phyloP scores from a whole-genome alignment of 2,113 vertebrate species.

The Tamias sibiricus region DNA sequence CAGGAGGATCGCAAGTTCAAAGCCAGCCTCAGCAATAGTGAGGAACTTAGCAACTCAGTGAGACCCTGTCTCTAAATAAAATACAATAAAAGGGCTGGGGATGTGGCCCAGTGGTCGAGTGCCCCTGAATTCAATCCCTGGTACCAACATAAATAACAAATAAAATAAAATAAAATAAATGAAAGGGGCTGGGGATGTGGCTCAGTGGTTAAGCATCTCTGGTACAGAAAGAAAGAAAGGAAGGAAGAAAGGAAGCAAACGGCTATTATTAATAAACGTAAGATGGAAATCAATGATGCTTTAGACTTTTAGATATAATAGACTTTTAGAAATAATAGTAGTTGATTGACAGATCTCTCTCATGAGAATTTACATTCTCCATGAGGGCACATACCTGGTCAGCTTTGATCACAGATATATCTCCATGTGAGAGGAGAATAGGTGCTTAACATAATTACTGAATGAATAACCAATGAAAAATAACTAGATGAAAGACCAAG shows the following conservation, averaged over 20 bases:
- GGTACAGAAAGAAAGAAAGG: no score
- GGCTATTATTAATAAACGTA: not conserved
- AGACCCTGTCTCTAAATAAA: no score
- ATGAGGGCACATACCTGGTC: not conserved
- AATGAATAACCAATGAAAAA: not conserved
- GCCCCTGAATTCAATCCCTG: no score
- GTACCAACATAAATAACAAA: no score
- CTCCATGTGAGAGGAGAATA: not conserved
- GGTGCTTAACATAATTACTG: not conserved
- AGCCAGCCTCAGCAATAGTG: no score
- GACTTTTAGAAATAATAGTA: not conserved
- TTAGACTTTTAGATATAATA: not conserved
- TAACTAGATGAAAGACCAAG: not conserved
- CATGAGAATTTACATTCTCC: slow-evolving; percentile 7
- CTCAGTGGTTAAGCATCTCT: no score
- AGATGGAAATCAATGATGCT: not conserved
- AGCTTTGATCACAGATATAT: not conserved
- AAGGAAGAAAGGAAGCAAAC: not conserved
- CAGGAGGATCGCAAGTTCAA: no score
- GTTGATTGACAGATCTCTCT: not conserved
- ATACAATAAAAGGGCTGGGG: no score
- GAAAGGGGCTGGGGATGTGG: no score
- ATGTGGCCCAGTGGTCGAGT: no score
- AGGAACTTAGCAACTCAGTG: no score
- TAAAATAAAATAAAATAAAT: no score